These are phyloP conservation scores for Ylistrum balloti DNA, from an alignment of 1,140 invertebrate species.

Conservation along the genomic window DNA sequence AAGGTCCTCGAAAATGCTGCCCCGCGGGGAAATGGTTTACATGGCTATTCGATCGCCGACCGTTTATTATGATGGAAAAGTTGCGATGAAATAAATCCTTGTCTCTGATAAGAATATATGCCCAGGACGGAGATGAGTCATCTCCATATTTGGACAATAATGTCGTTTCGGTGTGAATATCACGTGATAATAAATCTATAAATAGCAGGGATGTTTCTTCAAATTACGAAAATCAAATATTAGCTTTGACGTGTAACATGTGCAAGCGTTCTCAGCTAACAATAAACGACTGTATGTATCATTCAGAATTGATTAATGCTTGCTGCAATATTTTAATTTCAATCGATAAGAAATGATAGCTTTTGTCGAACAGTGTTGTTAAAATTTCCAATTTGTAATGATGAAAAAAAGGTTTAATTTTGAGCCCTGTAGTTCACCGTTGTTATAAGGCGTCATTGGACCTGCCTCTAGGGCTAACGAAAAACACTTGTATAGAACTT, in stretches of 20 bases:
- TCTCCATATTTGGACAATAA: slow-evolving; percentile 1
- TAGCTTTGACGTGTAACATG: not conserved
- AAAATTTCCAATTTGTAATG: slow-evolving; percentile 1
- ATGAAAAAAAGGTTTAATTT: not conserved
- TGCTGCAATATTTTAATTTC: not conserved
- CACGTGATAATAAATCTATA: not conserved
- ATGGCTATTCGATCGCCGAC: not conserved
- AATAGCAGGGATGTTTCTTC: not conserved
- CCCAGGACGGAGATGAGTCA: not conserved
- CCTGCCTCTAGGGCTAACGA: not conserved
- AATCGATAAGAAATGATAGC: slow-evolving; percentile 2
- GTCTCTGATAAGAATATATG: not conserved
- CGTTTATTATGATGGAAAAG: slow-evolving; percentile 3
- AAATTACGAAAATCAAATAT: slow-evolving; percentile 4
- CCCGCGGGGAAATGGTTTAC: not conserved
- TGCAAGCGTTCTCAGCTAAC: not conserved
- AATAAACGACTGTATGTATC: slow-evolving; percentile 34
- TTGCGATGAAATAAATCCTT: not conserved
- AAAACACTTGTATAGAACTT: slow-evolving; percentile 9
- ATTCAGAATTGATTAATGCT: not conserved
- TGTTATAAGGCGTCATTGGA: not conserved
- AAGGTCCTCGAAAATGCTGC: slow-evolving; percentile 21
- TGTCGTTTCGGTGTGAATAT: not conserved
- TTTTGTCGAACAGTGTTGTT: not conserved
- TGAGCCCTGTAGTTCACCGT: not conserved